Conservation (phyloP, 2,113 vertebrate species). For the Hippocampus comes region DNA sequence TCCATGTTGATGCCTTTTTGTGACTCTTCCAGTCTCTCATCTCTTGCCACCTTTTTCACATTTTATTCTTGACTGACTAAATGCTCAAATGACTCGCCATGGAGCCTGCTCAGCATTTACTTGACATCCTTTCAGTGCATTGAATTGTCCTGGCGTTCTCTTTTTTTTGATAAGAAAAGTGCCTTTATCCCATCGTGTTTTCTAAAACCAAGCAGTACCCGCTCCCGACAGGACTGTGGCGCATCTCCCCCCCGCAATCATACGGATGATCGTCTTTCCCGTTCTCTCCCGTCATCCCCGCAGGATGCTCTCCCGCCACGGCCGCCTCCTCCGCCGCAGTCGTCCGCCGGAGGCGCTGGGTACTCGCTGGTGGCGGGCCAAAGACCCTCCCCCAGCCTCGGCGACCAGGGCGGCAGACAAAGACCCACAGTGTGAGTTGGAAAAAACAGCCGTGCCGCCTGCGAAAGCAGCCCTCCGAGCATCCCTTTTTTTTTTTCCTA, state of each 20-base stretch:
- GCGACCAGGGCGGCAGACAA: constrained; percentile 83
- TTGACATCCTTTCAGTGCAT: too few species aligned
- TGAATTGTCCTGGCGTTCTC: too few species aligned
- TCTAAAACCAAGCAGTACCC: too few species aligned
- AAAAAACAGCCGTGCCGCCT: constrained; percentile 42
- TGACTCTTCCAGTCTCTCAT: too few species aligned
- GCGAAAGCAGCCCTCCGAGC: constrained; percentile 17
- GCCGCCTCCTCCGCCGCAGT: constrained; percentile 86
- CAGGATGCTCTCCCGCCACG: constrained; percentile 76
- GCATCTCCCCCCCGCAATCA: neutral
- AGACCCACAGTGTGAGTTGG: constrained; percentile 93
- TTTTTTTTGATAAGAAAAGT: too few species aligned
- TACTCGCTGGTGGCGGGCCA: constrained; percentile 74
- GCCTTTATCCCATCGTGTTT: too few species aligned
- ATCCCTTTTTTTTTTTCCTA: neutral
- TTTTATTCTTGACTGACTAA: too few species aligned
- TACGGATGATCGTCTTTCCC: neutral
- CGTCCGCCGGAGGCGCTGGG: constrained; percentile 74
- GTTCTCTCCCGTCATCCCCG: constrained; percentile 25
- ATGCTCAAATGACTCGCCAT: too few species aligned
- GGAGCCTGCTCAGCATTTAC: too few species aligned
- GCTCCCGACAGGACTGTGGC: neutral
- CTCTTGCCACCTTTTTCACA: too few species aligned
- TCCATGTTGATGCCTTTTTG: too few species aligned
- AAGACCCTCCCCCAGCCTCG: constrained; percentile 75